Conservation (phyloP, 2,888 invertebrate species). For the Chymomyza procnemis region DNA sequence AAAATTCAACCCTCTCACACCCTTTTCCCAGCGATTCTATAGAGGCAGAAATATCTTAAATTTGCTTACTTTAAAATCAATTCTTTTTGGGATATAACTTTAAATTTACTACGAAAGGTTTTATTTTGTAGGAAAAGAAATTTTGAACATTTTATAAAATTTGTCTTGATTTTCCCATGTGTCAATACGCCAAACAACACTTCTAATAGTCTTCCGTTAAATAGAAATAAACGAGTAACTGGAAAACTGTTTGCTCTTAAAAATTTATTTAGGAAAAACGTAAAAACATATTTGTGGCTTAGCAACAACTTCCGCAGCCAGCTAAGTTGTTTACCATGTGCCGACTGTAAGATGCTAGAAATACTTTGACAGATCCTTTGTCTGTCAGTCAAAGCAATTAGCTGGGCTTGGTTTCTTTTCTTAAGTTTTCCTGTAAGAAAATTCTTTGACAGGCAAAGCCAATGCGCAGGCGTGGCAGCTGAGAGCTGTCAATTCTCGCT, state of each 20-base stretch:
- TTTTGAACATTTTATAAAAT: too few species aligned
- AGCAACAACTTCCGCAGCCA: neutral
- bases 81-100: too few species aligned
- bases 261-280: neutral
- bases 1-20: too few species aligned
- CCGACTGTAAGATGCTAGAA: neutral
- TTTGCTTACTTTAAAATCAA: too few species aligned
- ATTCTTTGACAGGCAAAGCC: conserved; percentile 22
- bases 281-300: neutral
- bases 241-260: neutral
- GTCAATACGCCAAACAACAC: neutral
- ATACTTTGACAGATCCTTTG: conserved; percentile 30
- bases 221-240: neutral
- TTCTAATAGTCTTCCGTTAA: neutral
- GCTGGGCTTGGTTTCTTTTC: neutral
- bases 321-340: neutral
- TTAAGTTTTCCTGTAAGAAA: conserved; percentile 15
- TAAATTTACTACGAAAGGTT: too few species aligned
- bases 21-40: too few species aligned
- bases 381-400: conserved; percentile 53
- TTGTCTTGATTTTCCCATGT: neutral
- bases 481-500: conserved; percentile 7
- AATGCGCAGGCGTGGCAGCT: conserved; percentile 3
- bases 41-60: too few species aligned
- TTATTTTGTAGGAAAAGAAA: too few species aligned